These are phyloP conservation scores for Apodemia zela DNA, from an alignment of 2,888 invertebrate species.

Conservation along the genomic window DNA sequence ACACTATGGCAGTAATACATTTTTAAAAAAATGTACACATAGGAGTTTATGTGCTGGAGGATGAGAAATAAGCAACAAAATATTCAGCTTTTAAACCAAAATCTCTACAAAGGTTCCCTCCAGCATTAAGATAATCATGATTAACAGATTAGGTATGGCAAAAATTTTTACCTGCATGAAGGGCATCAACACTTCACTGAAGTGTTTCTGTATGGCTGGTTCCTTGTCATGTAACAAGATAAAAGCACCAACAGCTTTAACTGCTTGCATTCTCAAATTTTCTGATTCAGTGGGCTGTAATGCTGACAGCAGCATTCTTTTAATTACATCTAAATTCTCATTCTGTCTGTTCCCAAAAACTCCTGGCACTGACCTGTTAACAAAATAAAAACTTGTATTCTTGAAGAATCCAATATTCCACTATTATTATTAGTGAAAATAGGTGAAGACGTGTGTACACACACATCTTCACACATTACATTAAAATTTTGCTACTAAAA, in stretches of 20 bases:
- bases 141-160: too few relatives aligned
- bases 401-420: not conserved
- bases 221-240: constrained; percentile 96
- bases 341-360: constrained; percentile 97
- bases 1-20: constrained; percentile 64
- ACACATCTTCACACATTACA: too few relatives aligned
- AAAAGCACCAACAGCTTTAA: constrained; percentile 92
- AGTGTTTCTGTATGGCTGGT: constrained; percentile 92
- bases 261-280: constrained; percentile 90
- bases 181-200: constrained; percentile 90
- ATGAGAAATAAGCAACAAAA: constrained; percentile 3
- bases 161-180: constrained; percentile 82
- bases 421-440: not conserved
- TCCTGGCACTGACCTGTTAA: constrained; percentile 91
- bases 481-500: not conserved
- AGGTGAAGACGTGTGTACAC: too few relatives aligned
- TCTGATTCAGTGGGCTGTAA: constrained; percentile 86
- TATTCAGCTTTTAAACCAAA: not conserved
- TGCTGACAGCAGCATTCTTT: constrained; percentile 95
- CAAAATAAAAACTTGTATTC: not conserved
- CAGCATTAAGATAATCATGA: too few relatives aligned
- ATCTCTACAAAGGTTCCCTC: not conserved
- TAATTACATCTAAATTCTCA: constrained; percentile 94
- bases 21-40: constrained; percentile 55
- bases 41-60: constrained; percentile 49